phyloP scores from a whole-genome alignment of 2,888 invertebrate genomes.

The Morpho deidamia region DNA sequence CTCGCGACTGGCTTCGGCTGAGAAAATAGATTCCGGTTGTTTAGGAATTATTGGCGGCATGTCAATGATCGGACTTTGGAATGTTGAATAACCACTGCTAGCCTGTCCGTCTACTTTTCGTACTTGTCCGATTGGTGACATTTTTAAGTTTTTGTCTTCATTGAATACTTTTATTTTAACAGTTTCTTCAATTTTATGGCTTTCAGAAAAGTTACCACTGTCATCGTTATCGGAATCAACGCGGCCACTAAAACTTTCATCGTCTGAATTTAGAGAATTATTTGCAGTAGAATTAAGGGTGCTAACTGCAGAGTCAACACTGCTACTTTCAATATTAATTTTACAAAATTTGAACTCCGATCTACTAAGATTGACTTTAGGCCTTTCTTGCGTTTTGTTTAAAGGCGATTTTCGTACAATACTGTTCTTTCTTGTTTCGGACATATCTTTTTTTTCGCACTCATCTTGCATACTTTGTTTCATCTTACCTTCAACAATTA shows the following conservation, averaged over 20 bases:
- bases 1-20: conserved; percentile 84
- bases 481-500: conserved; percentile 65
- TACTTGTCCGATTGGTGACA: conserved; percentile 62
- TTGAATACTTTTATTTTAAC: conserved; percentile 73
- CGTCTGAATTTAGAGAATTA: conserved; percentile 70
- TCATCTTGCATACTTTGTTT: conserved; percentile 72
- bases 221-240: conserved; percentile 80
- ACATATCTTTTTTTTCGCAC: conserved; percentile 58
- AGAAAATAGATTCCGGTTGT: conserved; percentile 60
- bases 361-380: conserved; percentile 79
- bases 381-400: conserved; percentile 82
- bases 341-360: conserved; percentile 76
- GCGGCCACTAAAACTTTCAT: conserved; percentile 70
- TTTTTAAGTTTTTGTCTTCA: conserved; percentile 66
- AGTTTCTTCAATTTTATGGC: conserved; percentile 68
- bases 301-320: conserved; percentile 75
- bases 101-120: conserved; percentile 68
- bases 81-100: conserved; percentile 65
- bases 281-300: conserved; percentile 78
- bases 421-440: conserved; percentile 67
- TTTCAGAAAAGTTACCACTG: conserved; percentile 71
- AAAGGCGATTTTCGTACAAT: conserved; percentile 80
- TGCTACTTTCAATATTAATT: conserved; percentile 70
- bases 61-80: conserved; percentile 69
- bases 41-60: conserved; percentile 69